A percentile compares a stretch with the other conserved stretches of the same genome.
Conservation (phyloP, 35 echinoderm and acorn worm species). For the Lytechinus pictus region DNA sequence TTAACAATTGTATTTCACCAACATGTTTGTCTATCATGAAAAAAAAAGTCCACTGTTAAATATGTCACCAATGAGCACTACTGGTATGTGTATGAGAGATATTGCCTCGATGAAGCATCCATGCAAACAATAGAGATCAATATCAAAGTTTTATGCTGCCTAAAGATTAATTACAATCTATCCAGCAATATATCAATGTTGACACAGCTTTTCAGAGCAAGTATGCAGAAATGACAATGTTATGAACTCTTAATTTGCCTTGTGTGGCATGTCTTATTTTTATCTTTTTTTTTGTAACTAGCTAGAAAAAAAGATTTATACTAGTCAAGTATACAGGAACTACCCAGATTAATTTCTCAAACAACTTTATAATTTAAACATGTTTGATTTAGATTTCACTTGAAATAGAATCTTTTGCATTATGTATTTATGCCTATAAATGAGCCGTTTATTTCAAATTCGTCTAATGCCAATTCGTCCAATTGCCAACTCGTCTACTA, state of each 20-base stretch:
- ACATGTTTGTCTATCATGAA: not conserved
- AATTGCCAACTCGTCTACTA: too few species aligned
- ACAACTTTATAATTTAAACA: too few species aligned
- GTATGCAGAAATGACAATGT: not conserved
- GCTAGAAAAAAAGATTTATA: not conserved
- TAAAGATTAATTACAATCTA: not conserved
- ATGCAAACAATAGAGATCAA: not conserved
- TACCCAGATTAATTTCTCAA: not conserved
- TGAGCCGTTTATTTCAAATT: too few species aligned
- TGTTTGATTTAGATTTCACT: too few species aligned
- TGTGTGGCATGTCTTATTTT: not conserved
- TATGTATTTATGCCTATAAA: too few species aligned
- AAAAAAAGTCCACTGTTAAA: not conserved
- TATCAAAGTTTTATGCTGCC: not conserved
- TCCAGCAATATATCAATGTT: not conserved
- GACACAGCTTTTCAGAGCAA: not conserved
- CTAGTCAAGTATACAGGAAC: not conserved
- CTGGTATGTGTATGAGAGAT: not conserved
- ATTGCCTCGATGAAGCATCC: too few species aligned
- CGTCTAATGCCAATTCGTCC: too few species aligned
- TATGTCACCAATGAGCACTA: not conserved
- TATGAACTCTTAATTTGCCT: not conserved
- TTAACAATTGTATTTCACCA: not conserved
- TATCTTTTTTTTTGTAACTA: not conserved
- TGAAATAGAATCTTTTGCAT: too few species aligned